Evolutionary conservation across 2,888 invertebrate genomes (phyloP), one percentile per base, ranked within the genome.

Genomic region (Lamellibrachia columna): DNA sequence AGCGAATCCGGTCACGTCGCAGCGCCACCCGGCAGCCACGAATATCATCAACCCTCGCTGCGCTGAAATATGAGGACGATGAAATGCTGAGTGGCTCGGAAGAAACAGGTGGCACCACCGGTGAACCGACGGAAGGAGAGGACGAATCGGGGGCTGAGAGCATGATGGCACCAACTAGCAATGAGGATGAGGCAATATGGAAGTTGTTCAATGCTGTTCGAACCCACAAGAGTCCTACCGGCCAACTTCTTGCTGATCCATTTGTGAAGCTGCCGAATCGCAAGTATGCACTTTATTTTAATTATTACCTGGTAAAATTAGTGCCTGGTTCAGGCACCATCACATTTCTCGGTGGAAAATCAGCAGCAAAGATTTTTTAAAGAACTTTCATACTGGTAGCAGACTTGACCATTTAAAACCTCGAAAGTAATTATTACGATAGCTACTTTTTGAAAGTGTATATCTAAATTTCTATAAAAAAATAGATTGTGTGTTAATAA

Each of bases 231-330:
- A 95, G 95, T 53, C 93, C 95, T 11, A 94, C 94, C 97, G 99
- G 98, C n/a, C 97, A 97, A 2, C 97, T 98, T n/a, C 97, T 99
- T 95, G 98, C 98, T 53, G 99, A 99, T 95, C 98, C 99, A 0
- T 98, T 99, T 97, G 98, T 98, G 97, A 98, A 98, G 95, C 97
- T 99, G 93, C 99, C 99, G 0, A 98, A 98, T 8, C 96, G 96
- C 95, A 96, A 96, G 97, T 96, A 90, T 7, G 40, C 6, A 22
- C 93, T 53, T 93, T 92, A 11, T 90, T 11, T 52, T 91, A 11
- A 55, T 52, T 92, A 15, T 52, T 60, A 92, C 52, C 15, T 53
- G 9, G 28, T 15, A 7, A 91, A 55, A n/a, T 92, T n/a, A 75
- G 15, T 75, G 22, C 22, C 75, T 75, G 22, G 22, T 75, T 75